These are phyloP conservation scores for Ranitomeya variabilis DNA, from an alignment of 2,113 vertebrate genomes.

Conservation along the genomic window DNA sequence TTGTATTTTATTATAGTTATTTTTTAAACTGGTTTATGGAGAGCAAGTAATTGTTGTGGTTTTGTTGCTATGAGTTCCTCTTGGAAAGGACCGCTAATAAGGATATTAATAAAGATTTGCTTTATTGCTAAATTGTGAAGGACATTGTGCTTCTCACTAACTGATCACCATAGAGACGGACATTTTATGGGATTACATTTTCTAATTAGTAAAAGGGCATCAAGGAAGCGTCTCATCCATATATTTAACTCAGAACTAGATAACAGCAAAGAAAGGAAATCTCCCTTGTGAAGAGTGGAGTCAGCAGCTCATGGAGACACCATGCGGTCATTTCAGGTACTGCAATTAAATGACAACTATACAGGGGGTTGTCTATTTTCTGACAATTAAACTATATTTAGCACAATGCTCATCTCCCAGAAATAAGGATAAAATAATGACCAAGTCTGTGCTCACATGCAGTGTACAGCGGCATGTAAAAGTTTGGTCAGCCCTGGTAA, in stretches of 20 bases:
- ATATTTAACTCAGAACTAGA: background rate
- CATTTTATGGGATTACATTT: background rate
- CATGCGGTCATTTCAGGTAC: background rate
- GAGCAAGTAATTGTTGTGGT: background rate
- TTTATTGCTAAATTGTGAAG: background rate
- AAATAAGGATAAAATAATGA: no score
- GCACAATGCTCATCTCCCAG: no score
- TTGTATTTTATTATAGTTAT: background rate
- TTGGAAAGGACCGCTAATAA: background rate
- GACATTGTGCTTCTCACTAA: background rate
- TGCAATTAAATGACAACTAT: background rate
- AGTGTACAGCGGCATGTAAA: no score
- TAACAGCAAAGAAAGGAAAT: background rate
- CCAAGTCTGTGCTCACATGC: no score
- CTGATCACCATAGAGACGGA: slow-evolving; percentile 3
- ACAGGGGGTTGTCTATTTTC: background rate
- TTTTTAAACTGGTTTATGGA: background rate
- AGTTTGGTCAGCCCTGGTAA: no score
- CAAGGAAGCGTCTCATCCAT: background rate
- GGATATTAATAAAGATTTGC: background rate
- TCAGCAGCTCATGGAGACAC: background rate
- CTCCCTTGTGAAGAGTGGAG: background rate
- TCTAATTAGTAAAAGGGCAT: background rate
- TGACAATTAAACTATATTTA: no score
- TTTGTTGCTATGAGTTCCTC: background rate